Evolutionary conservation across 2,113 vertebrate species (phyloP), one percentile per base, ranked within the genome.

Genomic region (Corythoichthys intestinalis): DNA sequence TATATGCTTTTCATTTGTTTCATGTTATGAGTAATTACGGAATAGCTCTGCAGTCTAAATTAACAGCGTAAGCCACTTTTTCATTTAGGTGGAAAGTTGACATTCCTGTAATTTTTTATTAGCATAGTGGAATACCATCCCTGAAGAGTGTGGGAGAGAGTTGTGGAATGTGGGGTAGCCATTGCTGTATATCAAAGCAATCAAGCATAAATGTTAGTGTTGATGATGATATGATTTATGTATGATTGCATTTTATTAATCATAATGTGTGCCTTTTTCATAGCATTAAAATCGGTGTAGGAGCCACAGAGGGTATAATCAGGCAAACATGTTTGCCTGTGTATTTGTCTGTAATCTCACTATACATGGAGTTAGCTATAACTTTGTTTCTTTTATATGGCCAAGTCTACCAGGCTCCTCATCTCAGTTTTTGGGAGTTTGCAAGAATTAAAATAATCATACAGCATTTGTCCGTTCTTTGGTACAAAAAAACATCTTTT

Each of bases 31-130:
- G 20, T 74, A 69, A 72, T 69, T 56, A 66, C 6, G 39, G 34
- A 12, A 15, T 41, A 57, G 76, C 48, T 63, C 58, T 38, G 66
- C 46, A 2, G 70, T 75, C 82, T 78, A 73, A 82, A 77, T 80
- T 58, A 54, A 59, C 57, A 41, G 50, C 44, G 41, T 12, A 41
- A 49, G 53, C 62, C n/a, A 61, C 60, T 59, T 10, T 39, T 39
- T 49, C 58, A 44, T 64, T n/a, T 77, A 89, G 80, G 83, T 87
- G 83, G 83, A 73, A 77, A 82, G 65, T 77, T 75, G 76, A 20
- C 75, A 86, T 88, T 81, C 86, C 20, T 28, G 20, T 88, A 74
- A 75, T 81, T 86, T 88, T 87, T 83, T 82, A 89, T 86, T 80
- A 67, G 71, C 37, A 15, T 56, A 15, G 69, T 8, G 15, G 69